These are phyloP conservation scores for Minunthozetes semirufus DNA, from an alignment of 2,888 invertebrate genomes.

Conservation along the genomic window DNA sequence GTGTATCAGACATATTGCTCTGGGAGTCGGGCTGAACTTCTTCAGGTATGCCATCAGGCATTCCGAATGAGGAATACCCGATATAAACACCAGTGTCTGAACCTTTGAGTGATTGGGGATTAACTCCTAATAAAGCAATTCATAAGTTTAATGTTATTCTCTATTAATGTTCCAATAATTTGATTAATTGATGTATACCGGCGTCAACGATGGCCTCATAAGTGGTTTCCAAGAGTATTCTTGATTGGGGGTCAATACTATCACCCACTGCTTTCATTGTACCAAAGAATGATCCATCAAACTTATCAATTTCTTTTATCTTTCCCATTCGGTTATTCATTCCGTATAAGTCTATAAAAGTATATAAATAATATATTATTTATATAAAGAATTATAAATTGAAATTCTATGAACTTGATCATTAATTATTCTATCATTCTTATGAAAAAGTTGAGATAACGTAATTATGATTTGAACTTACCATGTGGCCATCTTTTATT, in stretches of 20 bases:
- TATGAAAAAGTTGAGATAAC: no score
- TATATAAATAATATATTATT: no score
- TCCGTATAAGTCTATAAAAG: conserved; percentile 69
- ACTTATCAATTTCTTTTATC: conserved; percentile 67
- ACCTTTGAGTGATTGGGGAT: conserved; percentile 75
- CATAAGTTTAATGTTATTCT: no score
- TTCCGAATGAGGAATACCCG: conserved; percentile 83
- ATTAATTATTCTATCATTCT: no score
- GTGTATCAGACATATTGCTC: conserved; percentile 85
- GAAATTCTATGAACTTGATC: no score
- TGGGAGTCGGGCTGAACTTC: conserved; percentile 69
- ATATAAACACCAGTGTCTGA: conserved; percentile 88
- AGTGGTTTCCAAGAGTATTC: conserved; percentile 81
- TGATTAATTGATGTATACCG: no score
- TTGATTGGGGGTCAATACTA: conserved; percentile 83
- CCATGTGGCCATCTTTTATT: not conserved
- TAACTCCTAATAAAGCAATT: no score
- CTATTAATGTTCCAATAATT: no score
- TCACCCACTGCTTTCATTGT: conserved; percentile 84
- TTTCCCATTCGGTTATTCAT: conserved; percentile 61
- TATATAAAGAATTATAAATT: no score
- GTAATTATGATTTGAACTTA: no score
- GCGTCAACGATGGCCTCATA: conserved; percentile 88
- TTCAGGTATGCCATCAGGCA: conserved; percentile 77
- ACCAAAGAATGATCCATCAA: conserved; percentile 83